Conservation (phyloP, 2,797 vertebrate species). For the Channallabes apus region DNA sequence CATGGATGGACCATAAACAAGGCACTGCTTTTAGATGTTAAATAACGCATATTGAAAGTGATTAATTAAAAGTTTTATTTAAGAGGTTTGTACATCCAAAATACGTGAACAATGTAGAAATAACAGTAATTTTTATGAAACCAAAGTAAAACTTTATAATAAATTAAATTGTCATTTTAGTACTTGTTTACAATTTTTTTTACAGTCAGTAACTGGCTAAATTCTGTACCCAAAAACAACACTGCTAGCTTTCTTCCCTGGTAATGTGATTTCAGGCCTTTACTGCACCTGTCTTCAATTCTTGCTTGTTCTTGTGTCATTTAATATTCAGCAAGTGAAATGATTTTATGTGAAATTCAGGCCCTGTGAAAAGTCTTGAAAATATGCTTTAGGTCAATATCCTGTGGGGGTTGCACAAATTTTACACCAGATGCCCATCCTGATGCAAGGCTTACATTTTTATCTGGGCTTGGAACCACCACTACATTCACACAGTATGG, state of each 20-base stretch:
- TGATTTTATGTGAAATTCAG: neutral
- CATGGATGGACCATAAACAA: neutral
- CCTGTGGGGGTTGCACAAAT: neutral
- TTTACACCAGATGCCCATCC: too few species aligned
- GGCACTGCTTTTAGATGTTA: too few species aligned
- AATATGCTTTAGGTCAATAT: neutral
- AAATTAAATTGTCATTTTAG: neutral
- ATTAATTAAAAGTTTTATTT: neutral
- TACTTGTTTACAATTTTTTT: conserved; percentile 29
- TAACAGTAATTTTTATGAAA: neutral
- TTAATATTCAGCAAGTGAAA: neutral
- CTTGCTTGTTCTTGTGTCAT: neutral
- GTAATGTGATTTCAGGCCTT: neutral
- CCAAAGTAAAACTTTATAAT: neutral
- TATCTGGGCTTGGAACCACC: too few species aligned
- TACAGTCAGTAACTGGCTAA: neutral
- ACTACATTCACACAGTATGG: too few species aligned
- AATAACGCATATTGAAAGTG: neutral
- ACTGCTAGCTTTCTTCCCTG: neutral
- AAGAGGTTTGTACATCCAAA: neutral
- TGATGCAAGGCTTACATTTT: too few species aligned
- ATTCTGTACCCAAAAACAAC: neutral
- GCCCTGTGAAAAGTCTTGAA: neutral
- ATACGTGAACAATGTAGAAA: neutral
- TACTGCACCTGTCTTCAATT: neutral